Percentiles rank a stretch among this genome's conserved stretches.
Conservation (phyloP, 1,140 invertebrate species). For the Melipona quadrifasciata region DNA sequence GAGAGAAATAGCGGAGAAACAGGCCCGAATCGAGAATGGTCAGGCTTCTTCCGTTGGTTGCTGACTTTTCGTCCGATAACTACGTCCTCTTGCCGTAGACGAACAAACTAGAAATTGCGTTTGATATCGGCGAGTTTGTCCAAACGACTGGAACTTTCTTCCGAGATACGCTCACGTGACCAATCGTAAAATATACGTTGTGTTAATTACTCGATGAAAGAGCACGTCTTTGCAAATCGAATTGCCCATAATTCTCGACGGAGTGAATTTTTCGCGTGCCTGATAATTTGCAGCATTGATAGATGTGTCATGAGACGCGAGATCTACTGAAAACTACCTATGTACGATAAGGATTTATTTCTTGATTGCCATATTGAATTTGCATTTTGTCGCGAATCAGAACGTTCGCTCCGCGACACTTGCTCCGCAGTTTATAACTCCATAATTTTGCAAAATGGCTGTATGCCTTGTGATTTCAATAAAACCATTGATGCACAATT, state of each 20-base stretch:
- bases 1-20: neutral
- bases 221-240: neutral
- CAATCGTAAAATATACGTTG: neutral
- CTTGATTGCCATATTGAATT: conserved; percentile 29
- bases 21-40: neutral
- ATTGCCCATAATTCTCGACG: no score
- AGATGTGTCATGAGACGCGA: neutral
- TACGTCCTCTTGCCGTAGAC: neutral
- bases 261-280: neutral
- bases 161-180: no score
- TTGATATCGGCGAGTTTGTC: neutral
- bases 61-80: neutral
- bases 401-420: neutral
- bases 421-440: neutral
- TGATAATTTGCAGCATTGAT: conserved; percentile 12
- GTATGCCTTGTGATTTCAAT: neutral
- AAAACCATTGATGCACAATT: neutral
- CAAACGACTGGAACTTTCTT: conserved; percentile 17
- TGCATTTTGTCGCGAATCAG: neutral
- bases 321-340: neutral
- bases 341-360: neutral
- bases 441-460: neutral
- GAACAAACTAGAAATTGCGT: conserved; percentile 18
- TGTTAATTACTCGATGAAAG: conserved; percentile 19
- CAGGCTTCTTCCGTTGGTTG: neutral